A percentile compares a stretch with the other conserved stretches of the same genome.
phyloP scores from a whole-genome alignment of 2,113 vertebrate species.

The Brachypteracias leptosomus region DNA sequence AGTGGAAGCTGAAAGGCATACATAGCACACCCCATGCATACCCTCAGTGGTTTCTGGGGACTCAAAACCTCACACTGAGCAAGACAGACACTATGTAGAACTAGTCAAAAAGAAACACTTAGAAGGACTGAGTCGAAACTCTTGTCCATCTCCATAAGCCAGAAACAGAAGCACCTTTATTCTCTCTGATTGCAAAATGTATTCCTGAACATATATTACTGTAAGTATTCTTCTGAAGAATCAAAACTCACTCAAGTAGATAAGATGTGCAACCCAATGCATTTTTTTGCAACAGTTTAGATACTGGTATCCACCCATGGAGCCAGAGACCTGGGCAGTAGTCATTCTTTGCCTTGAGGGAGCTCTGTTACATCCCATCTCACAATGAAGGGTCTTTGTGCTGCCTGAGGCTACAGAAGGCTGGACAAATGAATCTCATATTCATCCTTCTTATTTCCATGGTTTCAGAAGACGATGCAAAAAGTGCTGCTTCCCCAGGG shows the following conservation, averaged over 20 bases:
- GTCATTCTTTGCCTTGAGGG: neutral
- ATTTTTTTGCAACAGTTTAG: neutral
- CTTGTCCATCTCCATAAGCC: neutral
- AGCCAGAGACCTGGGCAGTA: neutral
- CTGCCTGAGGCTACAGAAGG: neutral
- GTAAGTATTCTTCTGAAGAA: neutral
- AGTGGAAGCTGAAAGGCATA: neutral
- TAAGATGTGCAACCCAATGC: neutral
- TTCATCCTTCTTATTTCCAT: neutral
- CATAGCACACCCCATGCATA: rapidly evolving
- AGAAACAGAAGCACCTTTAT: neutral
- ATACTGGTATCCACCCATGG: neutral
- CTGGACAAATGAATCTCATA: neutral
- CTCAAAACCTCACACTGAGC: neutral
- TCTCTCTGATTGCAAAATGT: neutral
- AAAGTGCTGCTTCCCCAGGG: neutral
- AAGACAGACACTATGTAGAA: neutral
- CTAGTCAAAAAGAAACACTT: neutral
- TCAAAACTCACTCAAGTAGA: neutral
- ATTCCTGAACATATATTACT: neutral
- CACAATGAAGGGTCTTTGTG: neutral
- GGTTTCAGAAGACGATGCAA: neutral
- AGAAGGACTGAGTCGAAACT: neutral
- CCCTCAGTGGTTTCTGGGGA: rapidly evolving
- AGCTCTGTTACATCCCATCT: neutral